phyloP scores from a whole-genome alignment of 2,888 invertebrate species.

The Notocelia uddmanniana region DNA sequence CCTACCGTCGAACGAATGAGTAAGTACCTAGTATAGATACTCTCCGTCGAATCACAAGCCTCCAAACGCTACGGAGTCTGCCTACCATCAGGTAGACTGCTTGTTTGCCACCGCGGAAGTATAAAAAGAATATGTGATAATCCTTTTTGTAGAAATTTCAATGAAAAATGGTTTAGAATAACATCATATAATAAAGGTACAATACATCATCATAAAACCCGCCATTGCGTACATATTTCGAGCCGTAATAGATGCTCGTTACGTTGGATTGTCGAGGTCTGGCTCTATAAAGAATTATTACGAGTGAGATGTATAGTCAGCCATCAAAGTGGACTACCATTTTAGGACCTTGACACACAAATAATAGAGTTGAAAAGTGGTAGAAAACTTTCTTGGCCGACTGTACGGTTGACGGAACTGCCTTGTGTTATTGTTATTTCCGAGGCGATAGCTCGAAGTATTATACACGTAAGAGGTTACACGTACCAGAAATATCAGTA shows the following conservation, averaged over 20 bases:
- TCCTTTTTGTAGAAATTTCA: background rate
- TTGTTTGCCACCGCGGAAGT: too few species aligned
- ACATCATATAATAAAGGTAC: background rate
- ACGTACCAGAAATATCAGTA: slow-evolving; percentile 31
- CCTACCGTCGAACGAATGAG: too few species aligned
- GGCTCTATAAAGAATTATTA: slow-evolving; percentile 36
- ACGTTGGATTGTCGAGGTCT: slow-evolving; percentile 20
- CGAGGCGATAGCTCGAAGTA: slow-evolving; percentile 32
- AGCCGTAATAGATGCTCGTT: slow-evolving; percentile 34
- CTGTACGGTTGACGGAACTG: slow-evolving; percentile 40
- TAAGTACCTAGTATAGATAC: too few species aligned
- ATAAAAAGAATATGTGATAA: too few species aligned
- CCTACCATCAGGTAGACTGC: too few species aligned
- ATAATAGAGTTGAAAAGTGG: too few species aligned
- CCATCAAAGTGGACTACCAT: too few species aligned
- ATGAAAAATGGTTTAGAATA: background rate
- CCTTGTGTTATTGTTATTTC: slow-evolving; percentile 55
- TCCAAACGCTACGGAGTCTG: too few species aligned
- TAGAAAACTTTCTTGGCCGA: too few species aligned
- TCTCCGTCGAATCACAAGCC: too few species aligned
- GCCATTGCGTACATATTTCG: slow-evolving; percentile 26
- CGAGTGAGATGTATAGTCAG: slow-evolving; percentile 20
- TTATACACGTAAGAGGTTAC: slow-evolving; percentile 18
- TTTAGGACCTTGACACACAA: too few species aligned
- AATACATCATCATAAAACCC: slow-evolving; percentile 23